Conservation (phyloP, 2,797 vertebrate genomes). For the Oreochromis mossambicus region DNA sequence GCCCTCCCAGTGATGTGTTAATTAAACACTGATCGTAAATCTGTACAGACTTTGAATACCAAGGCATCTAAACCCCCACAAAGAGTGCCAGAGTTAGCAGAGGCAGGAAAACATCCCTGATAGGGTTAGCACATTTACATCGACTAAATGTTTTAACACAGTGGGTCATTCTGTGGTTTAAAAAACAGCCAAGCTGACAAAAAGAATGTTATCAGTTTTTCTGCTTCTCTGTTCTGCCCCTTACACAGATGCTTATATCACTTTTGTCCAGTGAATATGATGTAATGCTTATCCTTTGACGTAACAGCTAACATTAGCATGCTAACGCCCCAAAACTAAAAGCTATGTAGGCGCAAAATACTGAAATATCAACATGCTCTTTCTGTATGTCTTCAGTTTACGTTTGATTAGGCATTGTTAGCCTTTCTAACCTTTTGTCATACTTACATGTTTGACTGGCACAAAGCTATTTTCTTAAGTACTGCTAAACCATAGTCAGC, state of each 20-base stretch:
- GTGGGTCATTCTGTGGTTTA: neutral
- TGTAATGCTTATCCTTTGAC: neutral
- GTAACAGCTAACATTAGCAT: neutral
- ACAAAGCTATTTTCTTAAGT: conserved; percentile 10
- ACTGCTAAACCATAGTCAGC: neutral
- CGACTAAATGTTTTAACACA: neutral
- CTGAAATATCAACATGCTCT: neutral
- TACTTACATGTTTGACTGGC: neutral
- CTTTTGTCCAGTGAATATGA: neutral
- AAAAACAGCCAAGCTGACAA: neutral
- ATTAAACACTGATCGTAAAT: neutral
- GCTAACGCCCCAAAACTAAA: neutral
- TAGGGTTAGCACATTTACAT: neutral
- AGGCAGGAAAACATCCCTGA: neutral
- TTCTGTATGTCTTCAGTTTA: neutral
- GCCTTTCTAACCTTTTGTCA: neutral
- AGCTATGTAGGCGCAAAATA: neutral
- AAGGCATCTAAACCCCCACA: neutral
- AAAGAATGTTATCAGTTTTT: neutral
- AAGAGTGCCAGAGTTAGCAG: neutral
- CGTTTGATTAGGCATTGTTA: neutral
- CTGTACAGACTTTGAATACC: neutral
- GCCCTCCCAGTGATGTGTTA: neutral
- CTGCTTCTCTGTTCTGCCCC: neutral
- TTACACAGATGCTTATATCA: neutral